Conservation (phyloP, 2,797 vertebrate genomes). For the Benthosema pterotum region DNA sequence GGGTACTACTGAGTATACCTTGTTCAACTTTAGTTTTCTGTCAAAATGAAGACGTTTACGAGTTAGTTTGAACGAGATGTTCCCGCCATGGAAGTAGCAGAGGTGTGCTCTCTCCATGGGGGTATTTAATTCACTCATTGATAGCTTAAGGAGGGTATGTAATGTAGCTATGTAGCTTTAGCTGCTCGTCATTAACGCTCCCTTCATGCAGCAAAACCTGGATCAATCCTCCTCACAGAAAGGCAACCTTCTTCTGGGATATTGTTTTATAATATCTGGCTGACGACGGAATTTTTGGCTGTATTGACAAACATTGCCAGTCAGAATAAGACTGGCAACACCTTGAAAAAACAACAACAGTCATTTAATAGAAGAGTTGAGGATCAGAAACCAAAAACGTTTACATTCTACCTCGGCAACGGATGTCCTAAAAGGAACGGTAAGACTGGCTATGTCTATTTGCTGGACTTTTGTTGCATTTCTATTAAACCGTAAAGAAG, state of each 20-base stretch:
- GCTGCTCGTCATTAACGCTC: conserved; percentile 33
- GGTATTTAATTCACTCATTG: neutral
- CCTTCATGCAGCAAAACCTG: conserved; percentile 34
- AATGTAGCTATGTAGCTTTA: conserved; percentile 57
- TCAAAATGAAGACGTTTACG: conserved; percentile 6
- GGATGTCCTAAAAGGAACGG: conserved; percentile 70
- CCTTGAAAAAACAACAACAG: neutral
- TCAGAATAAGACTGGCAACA: neutral
- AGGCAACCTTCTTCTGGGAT: too few species aligned
- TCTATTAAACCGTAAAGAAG: too few species aligned
- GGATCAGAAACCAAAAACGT: conserved; percentile 1
- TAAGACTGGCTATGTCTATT: conserved; percentile 64
- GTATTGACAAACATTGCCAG: neutral
- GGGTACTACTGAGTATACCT: conserved; percentile 3
- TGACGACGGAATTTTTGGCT: neutral
- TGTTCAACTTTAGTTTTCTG: neutral
- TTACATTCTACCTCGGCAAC: conserved; percentile 41
- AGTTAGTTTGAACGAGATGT: conserved; percentile 3
- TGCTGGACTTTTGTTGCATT: conserved; percentile 29
- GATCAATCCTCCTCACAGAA: conserved; percentile 8
- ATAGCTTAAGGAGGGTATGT: conserved; percentile 5
- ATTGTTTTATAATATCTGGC: too few species aligned
- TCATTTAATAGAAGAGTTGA: neutral
- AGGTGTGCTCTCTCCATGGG: neutral
- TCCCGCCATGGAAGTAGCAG: conserved; percentile 45